A percentile compares a stretch with the other conserved stretches of the same genome.
These are phyloP conservation scores for Aphis gossypii DNA, from an alignment of 1,140 invertebrate species.

Conservation along the genomic window DNA sequence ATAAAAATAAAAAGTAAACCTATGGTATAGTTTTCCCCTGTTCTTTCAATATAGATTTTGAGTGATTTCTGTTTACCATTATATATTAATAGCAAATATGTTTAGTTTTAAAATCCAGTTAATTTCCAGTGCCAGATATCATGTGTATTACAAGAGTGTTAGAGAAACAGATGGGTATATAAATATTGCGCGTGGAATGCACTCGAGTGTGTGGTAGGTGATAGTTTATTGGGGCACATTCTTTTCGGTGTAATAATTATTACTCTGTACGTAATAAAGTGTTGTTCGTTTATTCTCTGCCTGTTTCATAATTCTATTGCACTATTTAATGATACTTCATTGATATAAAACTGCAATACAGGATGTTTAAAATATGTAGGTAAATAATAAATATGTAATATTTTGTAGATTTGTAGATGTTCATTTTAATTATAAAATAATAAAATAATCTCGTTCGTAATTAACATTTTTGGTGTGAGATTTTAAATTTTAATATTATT, in stretches of 20 bases:
- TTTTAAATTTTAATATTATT: not conserved
- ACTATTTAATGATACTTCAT: not conserved
- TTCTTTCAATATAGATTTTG: not conserved
- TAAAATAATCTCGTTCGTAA: not conserved
- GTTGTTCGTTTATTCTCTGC: not conserved
- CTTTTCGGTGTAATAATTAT: constrained; percentile 27
- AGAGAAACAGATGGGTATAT: constrained; percentile 43
- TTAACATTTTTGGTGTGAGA: not conserved
- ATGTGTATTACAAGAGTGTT: not conserved
- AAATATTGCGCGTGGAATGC: constrained; percentile 27
- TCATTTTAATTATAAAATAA: not conserved
- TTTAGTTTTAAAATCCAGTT: constrained; percentile 22
- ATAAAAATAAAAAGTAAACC: not conserved
- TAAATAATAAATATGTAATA: not conserved
- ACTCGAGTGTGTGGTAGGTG: constrained; percentile 4
- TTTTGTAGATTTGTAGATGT: not conserved
- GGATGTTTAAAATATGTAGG: not conserved
- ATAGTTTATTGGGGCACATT: constrained; percentile 24
- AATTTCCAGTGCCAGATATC: constrained; percentile 2
- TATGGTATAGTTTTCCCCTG: not conserved
- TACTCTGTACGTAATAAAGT: not conserved
- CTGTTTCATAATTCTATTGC: not conserved
- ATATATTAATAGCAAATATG: constrained; percentile 33
- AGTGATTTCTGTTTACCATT: not conserved
- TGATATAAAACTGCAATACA: not conserved